These are phyloP conservation scores for Eulemur mongoz DNA, from an alignment of 2,797 vertebrate species.

Conservation along the genomic window DNA sequence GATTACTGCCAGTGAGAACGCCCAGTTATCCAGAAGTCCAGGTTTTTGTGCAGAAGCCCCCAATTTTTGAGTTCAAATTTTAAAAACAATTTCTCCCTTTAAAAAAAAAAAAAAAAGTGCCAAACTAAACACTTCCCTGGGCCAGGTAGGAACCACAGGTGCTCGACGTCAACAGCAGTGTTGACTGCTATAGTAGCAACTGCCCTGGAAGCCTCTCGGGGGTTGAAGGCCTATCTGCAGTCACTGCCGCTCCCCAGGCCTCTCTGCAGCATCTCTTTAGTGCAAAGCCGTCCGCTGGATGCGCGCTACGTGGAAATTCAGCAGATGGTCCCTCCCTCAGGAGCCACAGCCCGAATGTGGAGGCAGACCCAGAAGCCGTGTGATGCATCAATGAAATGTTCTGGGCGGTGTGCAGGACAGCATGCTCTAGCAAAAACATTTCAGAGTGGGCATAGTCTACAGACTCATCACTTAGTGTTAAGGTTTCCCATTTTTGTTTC, in stretches of 20 bases:
- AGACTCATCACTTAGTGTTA: background rate
- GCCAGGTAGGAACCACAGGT: fast-evolving
- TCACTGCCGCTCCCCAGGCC: background rate
- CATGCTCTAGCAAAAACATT: no score
- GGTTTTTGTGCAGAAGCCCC: background rate
- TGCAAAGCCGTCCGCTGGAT: background rate
- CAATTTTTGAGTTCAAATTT: background rate
- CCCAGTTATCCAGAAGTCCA: background rate
- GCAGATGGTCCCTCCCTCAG: background rate
- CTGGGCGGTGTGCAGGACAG: background rate
- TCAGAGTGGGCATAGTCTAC: fast-evolving
- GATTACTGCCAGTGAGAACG: background rate
- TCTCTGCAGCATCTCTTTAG: background rate
- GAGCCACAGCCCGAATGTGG: background rate
- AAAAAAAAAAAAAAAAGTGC: background rate
- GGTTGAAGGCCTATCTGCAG: background rate
- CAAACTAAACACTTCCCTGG: background rate
- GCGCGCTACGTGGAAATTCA: background rate
- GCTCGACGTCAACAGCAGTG: fast-evolving
- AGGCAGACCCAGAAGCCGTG: background rate
- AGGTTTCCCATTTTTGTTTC: background rate
- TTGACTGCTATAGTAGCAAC: fast-evolving
- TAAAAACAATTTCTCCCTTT: background rate
- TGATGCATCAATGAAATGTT: background rate
- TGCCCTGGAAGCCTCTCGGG: no score